These are phyloP conservation scores for Henricia sp. DNA, from an alignment of 53 echinoderm and acorn worm species.

Conservation along the genomic window DNA sequence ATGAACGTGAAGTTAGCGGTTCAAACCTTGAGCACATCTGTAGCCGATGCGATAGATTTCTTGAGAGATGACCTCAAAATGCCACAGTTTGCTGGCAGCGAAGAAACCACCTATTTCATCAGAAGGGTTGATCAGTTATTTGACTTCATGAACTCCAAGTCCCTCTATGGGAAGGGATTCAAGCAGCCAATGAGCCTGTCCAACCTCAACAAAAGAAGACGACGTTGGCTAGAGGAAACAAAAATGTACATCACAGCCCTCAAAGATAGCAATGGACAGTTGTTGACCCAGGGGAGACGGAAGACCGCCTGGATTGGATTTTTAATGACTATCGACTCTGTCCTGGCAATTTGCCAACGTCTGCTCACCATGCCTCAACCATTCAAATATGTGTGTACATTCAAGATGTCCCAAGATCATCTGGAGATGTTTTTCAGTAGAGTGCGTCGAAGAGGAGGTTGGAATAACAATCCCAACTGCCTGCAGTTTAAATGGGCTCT, in stretches of 20 bases:
- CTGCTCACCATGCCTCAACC: constrained; percentile 61
- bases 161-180: constrained; percentile 32
- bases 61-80: constrained; percentile 55
- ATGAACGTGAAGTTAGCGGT: constrained; percentile 60
- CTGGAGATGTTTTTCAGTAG: constrained; percentile 67
- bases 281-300: constrained; percentile 25
- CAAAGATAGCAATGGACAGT: constrained; percentile 27
- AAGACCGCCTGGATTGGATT: constrained; percentile 62
- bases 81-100: constrained; percentile 60
- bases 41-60: constrained; percentile 69
- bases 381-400: constrained; percentile 62
- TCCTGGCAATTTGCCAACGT: constrained; percentile 49
- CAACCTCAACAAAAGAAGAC: constrained; percentile 38
- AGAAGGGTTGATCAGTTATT: constrained; percentile 63
- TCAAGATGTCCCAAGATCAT: constrained; percentile 74
- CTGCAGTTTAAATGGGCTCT: constrained; percentile 78
- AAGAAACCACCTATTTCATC: constrained; percentile 74
- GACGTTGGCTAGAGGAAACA: constrained; percentile 65
- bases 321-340: constrained; percentile 65
- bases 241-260: constrained; percentile 54
- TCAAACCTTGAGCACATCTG: constrained; percentile 67
- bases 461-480: constrained; percentile 66
- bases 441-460: constrained; percentile 39
- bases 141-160: constrained; percentile 71
- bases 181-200: constrained; percentile 56